Evolutionary conservation across 2,888 invertebrate species (phyloP), one percentile per base, ranked within the genome.

Genomic region (Andricus quercusramuli): DNA sequence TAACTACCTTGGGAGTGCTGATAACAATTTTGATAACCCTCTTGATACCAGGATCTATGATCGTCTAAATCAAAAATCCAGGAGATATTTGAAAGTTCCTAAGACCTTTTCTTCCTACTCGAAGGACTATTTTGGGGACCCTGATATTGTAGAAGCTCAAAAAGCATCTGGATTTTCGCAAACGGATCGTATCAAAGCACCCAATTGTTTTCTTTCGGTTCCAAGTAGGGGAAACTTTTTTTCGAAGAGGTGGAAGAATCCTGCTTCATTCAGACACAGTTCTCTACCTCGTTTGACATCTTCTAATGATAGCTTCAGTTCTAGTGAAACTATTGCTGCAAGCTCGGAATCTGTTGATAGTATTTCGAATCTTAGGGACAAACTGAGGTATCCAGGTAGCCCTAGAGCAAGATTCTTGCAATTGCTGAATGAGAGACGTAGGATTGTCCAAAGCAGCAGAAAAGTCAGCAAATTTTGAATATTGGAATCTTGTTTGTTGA

Each of bases 391-490:
- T 82, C 86, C 89, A 6, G 87, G 88, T 11, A 91, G 90, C 82
- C 91, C 91, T 37, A 88, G 90, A 79, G 88, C 89, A 9, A 90
- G 85, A 78, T 90, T 91, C 80, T 84, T 90, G 59, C 89, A 90
- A 78, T 86, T 90, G 67, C 81, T 91, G 22, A 87, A 86, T 68
- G 89, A 91, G 79, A 86, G 90, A 78, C 87, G 90, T 41, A 85
- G 87, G 78, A 91, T 90, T 80, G 89, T 91, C 29, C 87, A 89
- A 77, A 88, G 84, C 66, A 91, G 88, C 79, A 87, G 90, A 78
- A 87, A 77, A 77, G 82, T 82, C 47, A 81, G 81, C 37, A 81
- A 83, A 74, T 84, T 83, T 81, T 87, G 82, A 84, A 74, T 11
- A 3, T 74, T n/a, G 1, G 29, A 20, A 29, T 20, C 25, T 64